These are phyloP conservation scores for Spodoptera frugiperda DNA, from an alignment of 1,140 invertebrate genomes.

Conservation along the genomic window DNA sequence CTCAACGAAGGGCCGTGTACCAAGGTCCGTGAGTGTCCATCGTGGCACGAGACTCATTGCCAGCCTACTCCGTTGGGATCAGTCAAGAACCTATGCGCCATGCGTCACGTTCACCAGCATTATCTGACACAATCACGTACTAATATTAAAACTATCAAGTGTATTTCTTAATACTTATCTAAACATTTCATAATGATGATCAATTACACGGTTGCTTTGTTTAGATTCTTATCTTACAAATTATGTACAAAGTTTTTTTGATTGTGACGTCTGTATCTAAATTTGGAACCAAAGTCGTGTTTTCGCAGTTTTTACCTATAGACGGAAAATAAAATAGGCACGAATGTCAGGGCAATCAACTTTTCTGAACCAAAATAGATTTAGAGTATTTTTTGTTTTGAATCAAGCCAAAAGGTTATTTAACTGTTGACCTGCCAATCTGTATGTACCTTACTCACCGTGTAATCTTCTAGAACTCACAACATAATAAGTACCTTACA, in stretches of 20 bases:
- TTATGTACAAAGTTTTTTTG: not conserved
- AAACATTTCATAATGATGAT: constrained; percentile 28
- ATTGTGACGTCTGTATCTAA: too few species aligned
- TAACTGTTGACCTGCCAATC: too few species aligned
- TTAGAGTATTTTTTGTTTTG: too few species aligned
- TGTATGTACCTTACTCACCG: too few species aligned
- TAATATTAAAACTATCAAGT: constrained; percentile 17
- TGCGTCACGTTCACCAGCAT: constrained; percentile 8
- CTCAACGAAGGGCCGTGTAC: not conserved
- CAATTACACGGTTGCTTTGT: not conserved
- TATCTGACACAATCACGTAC: constrained; percentile 32
- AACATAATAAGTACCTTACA: too few species aligned
- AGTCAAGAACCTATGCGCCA: not conserved
- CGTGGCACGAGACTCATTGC: not conserved
- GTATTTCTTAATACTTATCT: constrained; percentile 24
- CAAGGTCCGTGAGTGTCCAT: constrained; percentile 14
- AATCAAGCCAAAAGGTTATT: too few species aligned
- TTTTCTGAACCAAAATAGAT: too few species aligned
- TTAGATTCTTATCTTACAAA: not conserved
- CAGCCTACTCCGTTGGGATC: not conserved
- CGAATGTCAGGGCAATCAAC: too few species aligned
- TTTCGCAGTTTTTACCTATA: too few species aligned
- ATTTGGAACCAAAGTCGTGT: too few species aligned
- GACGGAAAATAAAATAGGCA: too few species aligned
- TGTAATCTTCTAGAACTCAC: too few species aligned